These are phyloP conservation scores for Tokudaia tokunoshimensis DNA, from an alignment of 2,797 vertebrate species.

Conservation along the genomic window DNA sequence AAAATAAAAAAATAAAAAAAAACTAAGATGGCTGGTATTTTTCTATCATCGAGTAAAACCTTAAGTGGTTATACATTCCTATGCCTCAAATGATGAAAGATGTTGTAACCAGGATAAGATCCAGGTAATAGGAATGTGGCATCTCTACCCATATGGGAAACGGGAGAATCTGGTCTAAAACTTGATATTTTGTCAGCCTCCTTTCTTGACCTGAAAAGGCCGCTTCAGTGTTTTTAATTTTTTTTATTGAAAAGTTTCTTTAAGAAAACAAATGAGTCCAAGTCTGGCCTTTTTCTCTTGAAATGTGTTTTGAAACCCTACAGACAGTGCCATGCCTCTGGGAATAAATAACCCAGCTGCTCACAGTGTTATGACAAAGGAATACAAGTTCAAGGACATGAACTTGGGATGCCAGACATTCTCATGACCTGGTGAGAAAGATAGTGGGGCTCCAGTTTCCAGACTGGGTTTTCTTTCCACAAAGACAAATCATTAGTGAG, in stretches of 20 bases:
- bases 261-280: conserved; percentile 66
- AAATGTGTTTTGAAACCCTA: conserved; percentile 58
- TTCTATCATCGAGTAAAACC: conserved; percentile 20
- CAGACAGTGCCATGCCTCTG: conserved; percentile 61
- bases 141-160: background rate
- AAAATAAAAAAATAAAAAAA: too few relatives aligned
- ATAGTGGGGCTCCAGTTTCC: conserved; percentile 70
- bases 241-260: conserved; percentile 39
- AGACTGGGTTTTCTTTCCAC: conserved; percentile 63
- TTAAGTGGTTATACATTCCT: background rate
- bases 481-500: conserved; percentile 57
- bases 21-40: background rate
- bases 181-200: background rate
- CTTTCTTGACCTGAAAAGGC: conserved; percentile 29
- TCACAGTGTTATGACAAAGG: conserved; percentile 69
- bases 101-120: background rate
- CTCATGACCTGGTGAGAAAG: conserved; percentile 79
- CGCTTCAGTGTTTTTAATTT: conserved; percentile 16
- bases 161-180: background rate
- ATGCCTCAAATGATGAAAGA: background rate
- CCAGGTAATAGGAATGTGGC: background rate
- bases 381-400: conserved; percentile 73
- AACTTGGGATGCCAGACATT: conserved; percentile 68
- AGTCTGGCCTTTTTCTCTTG: conserved; percentile 33
- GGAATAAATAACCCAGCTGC: conserved; percentile 72